Percentiles rank a stretch among this genome's conserved stretches.
phyloP scores from a whole-genome alignment of 1,140 invertebrate genomes.

The Orchestia grillus region DNA sequence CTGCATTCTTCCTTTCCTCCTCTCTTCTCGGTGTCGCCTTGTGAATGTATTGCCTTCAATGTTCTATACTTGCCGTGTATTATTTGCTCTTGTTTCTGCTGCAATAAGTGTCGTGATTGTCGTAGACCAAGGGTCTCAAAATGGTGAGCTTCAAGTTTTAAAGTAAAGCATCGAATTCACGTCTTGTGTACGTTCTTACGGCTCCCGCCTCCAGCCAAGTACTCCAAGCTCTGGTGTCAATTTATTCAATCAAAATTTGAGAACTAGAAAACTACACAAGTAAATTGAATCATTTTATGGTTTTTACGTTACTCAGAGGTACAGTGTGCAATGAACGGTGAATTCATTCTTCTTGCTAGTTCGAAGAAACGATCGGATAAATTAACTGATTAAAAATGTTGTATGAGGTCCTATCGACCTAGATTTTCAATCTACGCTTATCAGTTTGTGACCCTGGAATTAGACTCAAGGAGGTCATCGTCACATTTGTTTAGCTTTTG shows the following conservation, averaged over 20 bases:
- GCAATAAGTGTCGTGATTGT: constrained; percentile 47
- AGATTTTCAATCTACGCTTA: not conserved
- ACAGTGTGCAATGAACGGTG: not conserved
- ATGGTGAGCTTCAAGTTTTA: not conserved
- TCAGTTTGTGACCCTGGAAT: not conserved
- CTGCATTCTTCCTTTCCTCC: not conserved
- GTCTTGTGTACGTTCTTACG: not conserved
- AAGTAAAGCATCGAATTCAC: not conserved
- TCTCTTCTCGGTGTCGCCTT: not conserved
- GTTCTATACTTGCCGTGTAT: not conserved
- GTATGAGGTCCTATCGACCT: not conserved
- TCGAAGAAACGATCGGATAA: not conserved
- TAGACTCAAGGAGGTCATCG: not conserved
- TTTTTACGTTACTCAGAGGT: not conserved
- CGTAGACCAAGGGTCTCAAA: constrained; percentile 9
- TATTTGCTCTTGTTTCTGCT: constrained; percentile 35
- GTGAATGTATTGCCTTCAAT: constrained; percentile 12
- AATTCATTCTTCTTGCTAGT: not conserved
- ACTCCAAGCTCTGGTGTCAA: not conserved
- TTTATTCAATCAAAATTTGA: not conserved
- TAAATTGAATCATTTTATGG: not conserved
- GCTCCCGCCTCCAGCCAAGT: not conserved
- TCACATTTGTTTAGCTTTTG: not conserved
- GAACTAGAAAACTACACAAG: not conserved
- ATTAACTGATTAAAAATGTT: not conserved